These are phyloP conservation scores for Tillus elongatus DNA, from an alignment of 2,888 invertebrate genomes.

Conservation along the genomic window DNA sequence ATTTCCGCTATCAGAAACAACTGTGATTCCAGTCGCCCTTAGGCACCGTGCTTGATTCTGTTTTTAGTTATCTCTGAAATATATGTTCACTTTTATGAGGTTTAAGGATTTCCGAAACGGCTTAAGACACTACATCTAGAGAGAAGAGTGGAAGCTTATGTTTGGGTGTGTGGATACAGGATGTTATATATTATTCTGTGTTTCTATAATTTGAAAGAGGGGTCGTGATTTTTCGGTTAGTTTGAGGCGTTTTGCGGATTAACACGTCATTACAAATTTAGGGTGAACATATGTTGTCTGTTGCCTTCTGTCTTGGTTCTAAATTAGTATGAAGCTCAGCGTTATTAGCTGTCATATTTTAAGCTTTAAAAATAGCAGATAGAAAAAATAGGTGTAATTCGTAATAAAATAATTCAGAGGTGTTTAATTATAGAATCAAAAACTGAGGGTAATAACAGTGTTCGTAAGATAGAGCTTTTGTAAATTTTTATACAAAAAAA, in stretches of 20 bases:
- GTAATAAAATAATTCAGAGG: no score
- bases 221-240: not conserved
- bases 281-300: constrained; percentile 13
- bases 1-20: constrained; percentile 22
- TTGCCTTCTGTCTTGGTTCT: no score
- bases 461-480: no score
- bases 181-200: constrained; percentile 3
- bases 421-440: no score
- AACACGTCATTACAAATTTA: constrained; percentile 1
- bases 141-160: not conserved
- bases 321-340: no score
- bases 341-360: no score
- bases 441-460: no score
- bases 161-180: not conserved
- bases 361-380: no score
- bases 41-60: constrained; percentile 19
- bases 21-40: constrained; percentile 16
- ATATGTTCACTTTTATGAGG: constrained; percentile 27
- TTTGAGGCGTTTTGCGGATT: constrained; percentile 1
- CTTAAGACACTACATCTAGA: constrained; percentile 16
- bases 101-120: constrained; percentile 31
- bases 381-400: no score
- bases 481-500: no score
- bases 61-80: constrained; percentile 27
- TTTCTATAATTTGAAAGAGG: not conserved